A percentile compares a stretch with the other conserved stretches of the same genome.
These are phyloP conservation scores for Acleris laterana DNA, from an alignment of 2,888 invertebrate species.

Conservation along the genomic window DNA sequence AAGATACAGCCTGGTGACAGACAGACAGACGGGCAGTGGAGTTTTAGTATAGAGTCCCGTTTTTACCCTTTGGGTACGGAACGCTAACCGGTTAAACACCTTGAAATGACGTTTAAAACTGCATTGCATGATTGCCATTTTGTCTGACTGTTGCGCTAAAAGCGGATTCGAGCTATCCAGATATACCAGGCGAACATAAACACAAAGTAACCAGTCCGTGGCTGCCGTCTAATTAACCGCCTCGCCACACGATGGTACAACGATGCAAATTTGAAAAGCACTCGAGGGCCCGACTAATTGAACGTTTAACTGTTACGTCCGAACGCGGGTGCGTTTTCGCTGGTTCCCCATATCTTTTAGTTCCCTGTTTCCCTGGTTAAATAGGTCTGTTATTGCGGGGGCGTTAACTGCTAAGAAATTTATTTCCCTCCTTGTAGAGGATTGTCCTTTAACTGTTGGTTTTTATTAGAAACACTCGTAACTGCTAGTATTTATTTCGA, in stretches of 20 bases:
- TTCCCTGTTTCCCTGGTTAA: constrained; percentile 64
- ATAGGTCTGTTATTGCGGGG: constrained; percentile 56
- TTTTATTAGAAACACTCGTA: too few relatives aligned
- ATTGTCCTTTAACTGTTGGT: too few relatives aligned
- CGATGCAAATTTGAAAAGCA: constrained; percentile 69
- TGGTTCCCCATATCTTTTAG: constrained; percentile 46
- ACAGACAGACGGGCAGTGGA: too few relatives aligned
- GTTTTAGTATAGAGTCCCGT: too few relatives aligned
- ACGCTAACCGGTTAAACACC: too few relatives aligned
- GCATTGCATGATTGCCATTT: too few relatives aligned
- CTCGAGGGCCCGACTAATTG: constrained; percentile 62
- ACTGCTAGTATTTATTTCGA: too few relatives aligned
- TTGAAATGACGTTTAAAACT: too few relatives aligned
- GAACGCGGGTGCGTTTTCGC: constrained; percentile 54
- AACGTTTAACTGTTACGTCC: constrained; percentile 54
- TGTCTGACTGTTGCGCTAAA: constrained; percentile 7
- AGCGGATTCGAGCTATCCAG: constrained; percentile 30
- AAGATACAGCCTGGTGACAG: too few relatives aligned
- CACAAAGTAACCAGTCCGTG: constrained; percentile 60
- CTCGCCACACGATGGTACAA: constrained; percentile 52
- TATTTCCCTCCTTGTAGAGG: too few relatives aligned
- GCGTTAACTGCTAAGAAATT: constrained; percentile 42
- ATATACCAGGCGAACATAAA: constrained; percentile 63
- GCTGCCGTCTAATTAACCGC: constrained; percentile 62
- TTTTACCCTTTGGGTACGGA: too few relatives aligned